Conservation (phyloP, 2,797 vertebrate species). For the Rhinoraja longicauda region DNA sequence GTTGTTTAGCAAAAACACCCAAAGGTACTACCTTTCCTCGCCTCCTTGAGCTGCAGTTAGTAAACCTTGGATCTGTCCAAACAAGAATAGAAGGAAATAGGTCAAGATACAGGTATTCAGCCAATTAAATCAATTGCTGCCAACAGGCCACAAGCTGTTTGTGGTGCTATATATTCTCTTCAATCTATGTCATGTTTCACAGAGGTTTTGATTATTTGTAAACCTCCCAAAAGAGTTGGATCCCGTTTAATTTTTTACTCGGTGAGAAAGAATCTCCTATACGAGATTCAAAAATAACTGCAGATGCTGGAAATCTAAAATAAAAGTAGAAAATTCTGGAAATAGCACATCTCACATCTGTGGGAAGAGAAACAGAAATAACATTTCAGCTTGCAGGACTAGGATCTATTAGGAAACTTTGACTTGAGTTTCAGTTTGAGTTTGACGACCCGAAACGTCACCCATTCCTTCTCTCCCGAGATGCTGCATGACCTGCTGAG, state of each 20-base stretch:
- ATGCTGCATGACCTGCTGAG: too few species aligned
- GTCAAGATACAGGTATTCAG: too few species aligned
- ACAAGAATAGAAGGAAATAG: not conserved
- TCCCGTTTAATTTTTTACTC: not conserved
- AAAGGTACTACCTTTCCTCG: not conserved
- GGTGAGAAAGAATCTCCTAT: not conserved
- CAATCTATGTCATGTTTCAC: not conserved
- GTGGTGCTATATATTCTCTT: not conserved
- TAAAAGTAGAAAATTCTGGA: too few species aligned
- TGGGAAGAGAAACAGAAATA: too few species aligned
- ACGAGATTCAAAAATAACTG: too few species aligned
- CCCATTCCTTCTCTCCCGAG: too few species aligned
- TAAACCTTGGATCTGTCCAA: not conserved
- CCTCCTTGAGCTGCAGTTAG: not conserved
- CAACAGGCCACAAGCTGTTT: not conserved
- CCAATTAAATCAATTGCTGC: not conserved
- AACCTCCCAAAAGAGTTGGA: not conserved
- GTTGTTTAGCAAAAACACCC: not conserved
- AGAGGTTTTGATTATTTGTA: not conserved
- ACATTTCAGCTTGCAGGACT: too few species aligned
- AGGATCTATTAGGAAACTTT: too few species aligned
- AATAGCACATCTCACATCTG: too few species aligned
- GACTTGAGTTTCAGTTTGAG: too few species aligned
- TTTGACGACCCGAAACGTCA: too few species aligned
- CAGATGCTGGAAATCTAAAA: too few species aligned